Evolutionary conservation across 2,797 vertebrate genomes (phyloP).

Genomic region (Cyprinella venusta): DNA sequence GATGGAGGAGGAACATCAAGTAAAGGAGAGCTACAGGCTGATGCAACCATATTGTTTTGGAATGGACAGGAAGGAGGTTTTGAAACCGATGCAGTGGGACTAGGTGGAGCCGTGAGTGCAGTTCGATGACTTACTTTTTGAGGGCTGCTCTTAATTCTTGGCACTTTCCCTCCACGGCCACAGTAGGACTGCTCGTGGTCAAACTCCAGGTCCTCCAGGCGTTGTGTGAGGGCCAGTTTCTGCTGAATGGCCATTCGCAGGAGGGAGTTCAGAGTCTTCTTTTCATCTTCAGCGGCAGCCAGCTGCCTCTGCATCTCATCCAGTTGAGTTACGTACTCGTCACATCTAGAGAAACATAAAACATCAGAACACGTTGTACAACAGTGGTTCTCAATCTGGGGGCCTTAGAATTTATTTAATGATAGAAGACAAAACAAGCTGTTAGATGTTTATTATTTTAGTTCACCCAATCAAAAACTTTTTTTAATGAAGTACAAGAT

Average conservation of each 20-base stretch:
- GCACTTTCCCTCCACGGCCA: conserved; percentile 89
- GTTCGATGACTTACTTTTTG: conserved; percentile 96
- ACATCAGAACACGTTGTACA: background rate
- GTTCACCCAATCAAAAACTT: background rate
- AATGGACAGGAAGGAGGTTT: conserved; percentile 45
- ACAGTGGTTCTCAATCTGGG: background rate
- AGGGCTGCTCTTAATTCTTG: conserved; percentile 92
- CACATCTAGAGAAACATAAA: conserved; percentile 80
- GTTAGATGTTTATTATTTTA: background rate
- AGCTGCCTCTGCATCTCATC: conserved; percentile 99
- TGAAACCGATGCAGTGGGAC: conserved; percentile 53
- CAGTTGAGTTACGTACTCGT: conserved; percentile 95
- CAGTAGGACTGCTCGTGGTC: conserved; percentile 94
- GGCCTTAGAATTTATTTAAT: background rate
- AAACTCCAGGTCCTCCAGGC: conserved; percentile 97
- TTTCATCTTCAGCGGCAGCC: conserved; percentile 98
- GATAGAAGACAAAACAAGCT: background rate
- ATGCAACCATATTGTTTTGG: conserved; percentile 29
- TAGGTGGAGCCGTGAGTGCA: conserved; percentile 76
- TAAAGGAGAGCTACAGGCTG: conserved; percentile 54
- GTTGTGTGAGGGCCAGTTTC: conserved; percentile 95
- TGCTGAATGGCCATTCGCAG: conserved; percentile 99
- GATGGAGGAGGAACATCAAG: conserved; percentile 50
- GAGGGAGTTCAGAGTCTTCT: conserved; percentile 97
- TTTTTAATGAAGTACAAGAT: background rate